Percentiles rank a stretch among this genome's conserved stretches.
These are phyloP conservation scores for Agrotis ipsilon DNA, from an alignment of 2,888 invertebrate genomes.

Conservation along the genomic window DNA sequence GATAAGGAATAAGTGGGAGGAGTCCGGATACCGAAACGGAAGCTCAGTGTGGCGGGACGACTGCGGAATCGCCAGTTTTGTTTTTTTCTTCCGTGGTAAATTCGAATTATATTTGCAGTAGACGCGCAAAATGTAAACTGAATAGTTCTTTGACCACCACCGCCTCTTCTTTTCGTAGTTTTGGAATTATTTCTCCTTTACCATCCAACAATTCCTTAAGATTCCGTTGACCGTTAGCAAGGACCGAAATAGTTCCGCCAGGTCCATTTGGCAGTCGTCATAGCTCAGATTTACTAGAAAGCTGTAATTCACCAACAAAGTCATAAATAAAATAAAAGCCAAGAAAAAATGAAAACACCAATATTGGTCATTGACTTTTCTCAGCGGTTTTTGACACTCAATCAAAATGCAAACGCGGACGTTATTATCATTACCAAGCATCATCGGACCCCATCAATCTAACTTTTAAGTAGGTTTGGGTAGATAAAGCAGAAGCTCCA, in stretches of 20 bases:
- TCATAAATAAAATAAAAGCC: too few relatives aligned
- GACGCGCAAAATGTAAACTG: not conserved
- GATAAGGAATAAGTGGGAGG: conserved; percentile 27
- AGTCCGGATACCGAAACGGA: conserved; percentile 27
- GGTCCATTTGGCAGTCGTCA: too few relatives aligned
- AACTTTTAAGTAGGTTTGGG: conserved; percentile 62
- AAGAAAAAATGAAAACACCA: not conserved
- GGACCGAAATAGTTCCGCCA: too few relatives aligned
- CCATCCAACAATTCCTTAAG: too few relatives aligned
- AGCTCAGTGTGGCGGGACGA: conserved; percentile 7
- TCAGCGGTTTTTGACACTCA: conserved; percentile 20
- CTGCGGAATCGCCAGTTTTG: not conserved
- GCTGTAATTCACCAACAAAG: too few relatives aligned
- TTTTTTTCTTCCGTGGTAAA: not conserved
- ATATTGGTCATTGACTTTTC: not conserved
- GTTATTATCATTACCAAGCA: conserved; percentile 42
- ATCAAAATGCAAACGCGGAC: conserved; percentile 44
- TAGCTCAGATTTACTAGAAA: too few relatives aligned
- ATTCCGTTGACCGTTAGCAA: too few relatives aligned
- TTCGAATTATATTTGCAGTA: not conserved
- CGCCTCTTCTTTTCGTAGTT: too few relatives aligned
- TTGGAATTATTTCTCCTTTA: too few relatives aligned
- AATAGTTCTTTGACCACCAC: not conserved
- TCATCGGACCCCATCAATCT: conserved; percentile 64
- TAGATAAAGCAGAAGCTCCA: conserved; percentile 68